Evolutionary conservation across 2,113 vertebrate genomes (phyloP), one percentile per base, ranked within the genome.

Genomic region (Anguilla japonica): DNA sequence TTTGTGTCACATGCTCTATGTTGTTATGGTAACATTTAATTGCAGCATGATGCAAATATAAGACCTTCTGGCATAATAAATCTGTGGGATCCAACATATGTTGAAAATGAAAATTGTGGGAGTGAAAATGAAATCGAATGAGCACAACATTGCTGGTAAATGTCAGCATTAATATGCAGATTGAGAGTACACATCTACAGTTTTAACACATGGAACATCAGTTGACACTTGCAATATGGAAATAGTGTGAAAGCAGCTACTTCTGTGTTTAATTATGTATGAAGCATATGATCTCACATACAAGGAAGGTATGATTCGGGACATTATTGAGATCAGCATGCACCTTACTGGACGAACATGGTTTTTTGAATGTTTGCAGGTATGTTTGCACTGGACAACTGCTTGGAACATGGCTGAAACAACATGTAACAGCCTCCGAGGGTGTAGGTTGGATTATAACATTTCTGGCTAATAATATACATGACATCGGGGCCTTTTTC

Each of bases 151-250:
- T 26, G 63, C 9, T 22, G 63, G 22, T 71, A 71, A n/a, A n/a
- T 71, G 63, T 71, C 63, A 71, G 63, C 63, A 71, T 71, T 71
- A n/a, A n/a, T 71, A 71, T 71, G 63, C 63, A 71, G 63, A 71
- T 22, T 71, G 63, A 26, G 22, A n/a, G 63, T 5, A n/a, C 26
- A 20, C 26, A 71, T 20, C 26, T n/a, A 26, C 22, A 22, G 63
- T 22, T 22, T 71, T 20, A n/a, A n/a, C 63, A 71, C 63, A 71
- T 60, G 53, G 20, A 63, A 63, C 60, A 22, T 71, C 4, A n/a
- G 22, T 71, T 71, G 63, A 4, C 63, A 71, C 63, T 71, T 71
- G 22, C 63, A 71, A n/a, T n/a, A 71, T n/a, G 9, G 63, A 7
- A 71, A n/a, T n/a, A 71, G 63, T 71, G 26, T n/a, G 63, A 71